Evolutionary conservation across 2,797 vertebrate species (phyloP), one percentile per base, ranked within the genome.

Genomic region (Rhinogobio ventralis): DNA sequence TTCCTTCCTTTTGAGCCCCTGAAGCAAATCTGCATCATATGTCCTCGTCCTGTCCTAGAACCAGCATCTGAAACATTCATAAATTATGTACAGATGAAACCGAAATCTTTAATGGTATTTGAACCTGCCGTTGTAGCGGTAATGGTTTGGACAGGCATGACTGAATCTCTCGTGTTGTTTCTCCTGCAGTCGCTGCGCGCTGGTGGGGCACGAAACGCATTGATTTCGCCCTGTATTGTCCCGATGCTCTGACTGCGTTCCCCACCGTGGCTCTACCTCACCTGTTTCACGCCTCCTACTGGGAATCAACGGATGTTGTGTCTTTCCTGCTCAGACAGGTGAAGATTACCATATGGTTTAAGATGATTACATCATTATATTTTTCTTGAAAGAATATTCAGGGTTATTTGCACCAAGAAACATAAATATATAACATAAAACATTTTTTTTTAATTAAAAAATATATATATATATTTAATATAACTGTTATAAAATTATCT

Each of bases 251-350:
- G 82, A 97, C 97, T 0, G 97, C 97, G 14, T 99, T 99, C 85
- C 97, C 97, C 49, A 98, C 97, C 0, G 97, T 97, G 90, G 97
- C 97, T 15, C 94, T 99, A 87, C 98, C 98, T 4, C 98, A 98
- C 85, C 97, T 99, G 86, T 99, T 99, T 93, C 98, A 99, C 0
- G 97, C 98, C 85, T 98, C 98, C 92, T 99, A 99, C 93, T 99
- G 98, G 98, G 98, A 99, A 90, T 99, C 98, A 1, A 97, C 97
- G 0, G 98, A 99, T 0, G 97, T 98, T 8, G 97, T 97, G 14
- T 97, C 98, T 49, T 99, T 99, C 93, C 94, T 99, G 67, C 94
- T 99, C 79, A 93, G 98, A 96, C 97, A 99, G 96, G 98, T 98
- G 92, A 49, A 4, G 6, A n/a, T 53, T 23, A 49, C 75, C 23